Evolutionary conservation across 2,113 vertebrate genomes (phyloP).

Genomic region (Camelus bactrianus): DNA sequence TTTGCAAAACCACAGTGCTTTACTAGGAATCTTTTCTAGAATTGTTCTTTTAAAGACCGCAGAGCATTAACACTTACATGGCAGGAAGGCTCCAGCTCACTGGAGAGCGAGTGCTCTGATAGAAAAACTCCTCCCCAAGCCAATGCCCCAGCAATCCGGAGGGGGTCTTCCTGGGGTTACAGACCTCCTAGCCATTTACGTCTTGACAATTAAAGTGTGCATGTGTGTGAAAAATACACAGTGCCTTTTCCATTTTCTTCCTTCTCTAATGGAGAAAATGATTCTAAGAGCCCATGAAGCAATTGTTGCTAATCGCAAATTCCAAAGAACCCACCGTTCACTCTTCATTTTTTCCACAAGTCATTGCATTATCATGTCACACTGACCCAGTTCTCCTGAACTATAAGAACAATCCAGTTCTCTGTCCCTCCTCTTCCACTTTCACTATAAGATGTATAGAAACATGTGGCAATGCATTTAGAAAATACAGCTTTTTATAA

Average conservation of each 20-base stretch:
- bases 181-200: neutral
- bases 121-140: neutral
- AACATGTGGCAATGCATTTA: neutral
- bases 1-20: slow-evolving; percentile 73
- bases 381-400: neutral
- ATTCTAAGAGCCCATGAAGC: neutral
- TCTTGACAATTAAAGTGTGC: neutral
- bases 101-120: accelerated
- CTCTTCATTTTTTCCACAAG: neutral
- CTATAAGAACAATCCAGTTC: neutral
- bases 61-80: slow-evolving; percentile 60
- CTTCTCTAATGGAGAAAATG: neutral
- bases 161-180: neutral
- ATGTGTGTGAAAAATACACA: neutral
- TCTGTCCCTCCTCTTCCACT: neutral
- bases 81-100: neutral
- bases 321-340: neutral
- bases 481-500: neutral
- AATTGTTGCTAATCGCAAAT: neutral
- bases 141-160: neutral
- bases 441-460: neutral
- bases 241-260: neutral
- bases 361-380: neutral
- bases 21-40: slow-evolving; percentile 65
- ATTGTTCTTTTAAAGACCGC: slow-evolving; percentile 19